Conservation (phyloP, 2,888 invertebrate genomes). For the Blastobasis adustella region DNA sequence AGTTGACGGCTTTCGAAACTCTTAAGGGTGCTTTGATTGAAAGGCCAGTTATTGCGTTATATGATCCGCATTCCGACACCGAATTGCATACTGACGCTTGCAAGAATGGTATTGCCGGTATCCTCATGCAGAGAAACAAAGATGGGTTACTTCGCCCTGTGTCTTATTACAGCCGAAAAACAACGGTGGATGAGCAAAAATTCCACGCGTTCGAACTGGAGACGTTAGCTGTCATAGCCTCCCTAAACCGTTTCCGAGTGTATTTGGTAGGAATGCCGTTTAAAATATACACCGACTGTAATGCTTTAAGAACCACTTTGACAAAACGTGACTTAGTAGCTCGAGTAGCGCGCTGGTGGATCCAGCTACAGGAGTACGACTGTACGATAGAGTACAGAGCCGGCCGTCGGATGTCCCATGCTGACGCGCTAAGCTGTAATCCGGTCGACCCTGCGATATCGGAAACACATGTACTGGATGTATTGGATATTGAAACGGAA, state of each 20-base stretch:
- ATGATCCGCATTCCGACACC: no score
- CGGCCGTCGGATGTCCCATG: no score
- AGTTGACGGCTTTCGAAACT: no score
- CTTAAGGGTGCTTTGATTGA: no score
- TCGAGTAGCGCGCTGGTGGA: constrained; percentile 15
- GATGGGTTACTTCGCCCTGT: constrained; percentile 2
- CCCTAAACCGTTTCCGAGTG: constrained; percentile 14
- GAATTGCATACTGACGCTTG: no score
- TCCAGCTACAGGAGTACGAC: constrained; percentile 8
- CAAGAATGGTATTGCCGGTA: constrained; percentile 22
- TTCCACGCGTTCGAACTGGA: constrained; percentile 18
- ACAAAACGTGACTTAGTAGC: constrained; percentile 14
- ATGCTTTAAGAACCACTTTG: constrained; percentile 13
- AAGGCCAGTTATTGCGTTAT: no score
- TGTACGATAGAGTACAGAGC: constrained; percentile 1
- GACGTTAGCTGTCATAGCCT: constrained; percentile 11
- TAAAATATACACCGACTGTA: no score
- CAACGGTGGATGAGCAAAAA: constrained; percentile 14
- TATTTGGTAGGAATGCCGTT: constrained; percentile 15
- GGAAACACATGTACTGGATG: no score
- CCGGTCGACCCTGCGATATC: no score
- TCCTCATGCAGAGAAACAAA: constrained; percentile 20
- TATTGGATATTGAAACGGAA: no score
- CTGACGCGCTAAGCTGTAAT: no score
- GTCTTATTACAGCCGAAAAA: constrained; percentile 10